Evolutionary conservation across 2,888 invertebrate genomes (phyloP).

Genomic region (Hyposoter didymator): DNA sequence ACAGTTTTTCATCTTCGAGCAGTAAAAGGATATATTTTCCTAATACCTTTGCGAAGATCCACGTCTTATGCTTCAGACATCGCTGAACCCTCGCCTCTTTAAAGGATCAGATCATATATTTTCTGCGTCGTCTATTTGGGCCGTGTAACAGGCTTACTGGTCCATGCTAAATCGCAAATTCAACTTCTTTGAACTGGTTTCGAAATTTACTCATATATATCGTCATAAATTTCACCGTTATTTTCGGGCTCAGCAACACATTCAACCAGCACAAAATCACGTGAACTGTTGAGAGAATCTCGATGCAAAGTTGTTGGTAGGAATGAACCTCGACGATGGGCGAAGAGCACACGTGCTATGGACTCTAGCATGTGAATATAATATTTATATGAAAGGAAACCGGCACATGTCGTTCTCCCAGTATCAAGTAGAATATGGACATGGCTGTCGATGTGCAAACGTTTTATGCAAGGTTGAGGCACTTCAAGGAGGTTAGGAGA

Average conservation of each 20-base stretch:
- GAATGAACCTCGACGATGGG: constrained; percentile 37
- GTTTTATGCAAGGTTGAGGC: constrained; percentile 29
- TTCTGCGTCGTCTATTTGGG: constrained; percentile 15
- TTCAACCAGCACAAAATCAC: constrained; percentile 25
- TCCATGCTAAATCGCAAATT: not conserved
- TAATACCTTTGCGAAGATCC: constrained; percentile 3
- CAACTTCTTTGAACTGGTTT: not conserved
- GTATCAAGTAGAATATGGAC: constrained; percentile 42
- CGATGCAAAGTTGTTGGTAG: constrained; percentile 42
- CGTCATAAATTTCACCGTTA: not conserved
- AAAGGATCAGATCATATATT: constrained; percentile 16
- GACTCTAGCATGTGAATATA: constrained; percentile 67
- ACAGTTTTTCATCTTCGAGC: constrained; percentile 49
- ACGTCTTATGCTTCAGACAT: constrained; percentile 13
- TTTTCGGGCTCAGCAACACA: constrained; percentile 3
- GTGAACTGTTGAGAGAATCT: constrained; percentile 41
- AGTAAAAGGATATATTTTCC: constrained; percentile 32
- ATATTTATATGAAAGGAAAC: constrained; percentile 65
- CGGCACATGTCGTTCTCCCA: constrained; percentile 39
- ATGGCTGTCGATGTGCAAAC: constrained; percentile 42
- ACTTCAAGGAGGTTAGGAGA: constrained; percentile 36
- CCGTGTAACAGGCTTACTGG: constrained; percentile 12
- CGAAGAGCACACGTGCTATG: constrained; percentile 19
- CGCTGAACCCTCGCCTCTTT: constrained; percentile 6
- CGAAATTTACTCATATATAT: not conserved